Percentiles rank a stretch among this genome's conserved stretches.
These are phyloP conservation scores for Puma concolor DNA, from an alignment of 2,113 vertebrate genomes.

Conservation along the genomic window DNA sequence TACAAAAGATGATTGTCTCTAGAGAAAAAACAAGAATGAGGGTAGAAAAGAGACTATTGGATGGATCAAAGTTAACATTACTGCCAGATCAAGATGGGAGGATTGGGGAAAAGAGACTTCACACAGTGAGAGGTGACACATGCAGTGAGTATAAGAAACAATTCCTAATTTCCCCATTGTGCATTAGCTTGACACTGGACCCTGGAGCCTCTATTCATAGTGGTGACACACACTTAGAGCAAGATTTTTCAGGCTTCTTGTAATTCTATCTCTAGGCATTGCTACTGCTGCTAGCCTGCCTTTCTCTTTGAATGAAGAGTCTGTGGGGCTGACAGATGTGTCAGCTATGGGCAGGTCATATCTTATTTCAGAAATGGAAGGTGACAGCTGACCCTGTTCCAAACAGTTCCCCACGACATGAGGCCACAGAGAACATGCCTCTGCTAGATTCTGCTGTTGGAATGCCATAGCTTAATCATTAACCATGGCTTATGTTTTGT, in stretches of 20 bases:
- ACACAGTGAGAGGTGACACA: not conserved
- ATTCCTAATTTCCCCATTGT: not conserved
- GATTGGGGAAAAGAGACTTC: not conserved
- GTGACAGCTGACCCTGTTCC: constrained; percentile 30
- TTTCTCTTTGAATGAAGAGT: constrained; percentile 31
- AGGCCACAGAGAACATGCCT: constrained; percentile 8
- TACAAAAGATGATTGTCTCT: not conserved
- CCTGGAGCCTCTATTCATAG: not conserved
- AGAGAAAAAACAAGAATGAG: not conserved
- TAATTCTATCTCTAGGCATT: constrained; percentile 11
- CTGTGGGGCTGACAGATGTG: not conserved
- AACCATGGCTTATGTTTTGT: not conserved
- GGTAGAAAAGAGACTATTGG: not conserved
- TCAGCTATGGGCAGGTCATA: not conserved
- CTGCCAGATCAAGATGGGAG: not conserved
- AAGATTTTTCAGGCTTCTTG: constrained; percentile 38
- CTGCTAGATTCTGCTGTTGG: not conserved
- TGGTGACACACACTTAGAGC: not conserved
- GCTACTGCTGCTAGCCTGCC: not conserved
- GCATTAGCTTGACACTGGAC: not conserved
- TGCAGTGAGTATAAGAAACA: not conserved
- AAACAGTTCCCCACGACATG: not conserved
- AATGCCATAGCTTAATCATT: not conserved
- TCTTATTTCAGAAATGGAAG: constrained; percentile 25
- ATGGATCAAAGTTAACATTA: not conserved